Conservation (phyloP, 2,888 invertebrate species). For the Gryllus longicercus region DNA sequence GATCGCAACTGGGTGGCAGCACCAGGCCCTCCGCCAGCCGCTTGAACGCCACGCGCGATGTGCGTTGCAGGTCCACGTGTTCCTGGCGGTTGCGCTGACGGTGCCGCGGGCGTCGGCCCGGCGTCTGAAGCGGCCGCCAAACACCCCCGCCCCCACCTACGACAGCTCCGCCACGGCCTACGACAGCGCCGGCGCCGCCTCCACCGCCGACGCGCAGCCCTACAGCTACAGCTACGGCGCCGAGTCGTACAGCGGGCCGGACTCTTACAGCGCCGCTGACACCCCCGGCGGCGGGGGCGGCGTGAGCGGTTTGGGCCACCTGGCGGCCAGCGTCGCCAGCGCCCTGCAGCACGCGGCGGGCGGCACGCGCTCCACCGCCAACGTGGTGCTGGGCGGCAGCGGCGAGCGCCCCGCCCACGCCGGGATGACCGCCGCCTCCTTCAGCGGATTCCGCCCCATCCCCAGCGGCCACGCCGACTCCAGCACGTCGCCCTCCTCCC, state of each 20-base stretch:
- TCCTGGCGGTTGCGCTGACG: neutral
- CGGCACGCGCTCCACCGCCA: neutral
- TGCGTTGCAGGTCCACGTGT: neutral
- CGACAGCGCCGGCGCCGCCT: neutral
- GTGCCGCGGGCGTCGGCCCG: neutral
- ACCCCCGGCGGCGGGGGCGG: neutral
- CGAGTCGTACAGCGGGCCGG: neutral
- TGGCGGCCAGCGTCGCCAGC: neutral
- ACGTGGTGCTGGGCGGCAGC: neutral
- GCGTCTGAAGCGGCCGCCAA: neutral
- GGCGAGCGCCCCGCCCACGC: neutral
- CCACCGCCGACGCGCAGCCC: neutral
- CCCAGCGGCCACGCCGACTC: no score
- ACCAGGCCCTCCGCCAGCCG: no score
- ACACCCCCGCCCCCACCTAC: neutral
- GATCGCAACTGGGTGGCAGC: no score
- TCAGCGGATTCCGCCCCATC: neutral
- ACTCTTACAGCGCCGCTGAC: neutral
- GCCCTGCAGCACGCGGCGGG: neutral
- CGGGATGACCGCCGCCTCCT: neutral
- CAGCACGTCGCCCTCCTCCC: no score
- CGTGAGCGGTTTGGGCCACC: neutral
- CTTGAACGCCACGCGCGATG: neutral
- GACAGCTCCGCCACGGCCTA: neutral
- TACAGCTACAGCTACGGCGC: neutral